Conservation (phyloP, 2,113 vertebrate species). For the Notiomystis cincta region DNA sequence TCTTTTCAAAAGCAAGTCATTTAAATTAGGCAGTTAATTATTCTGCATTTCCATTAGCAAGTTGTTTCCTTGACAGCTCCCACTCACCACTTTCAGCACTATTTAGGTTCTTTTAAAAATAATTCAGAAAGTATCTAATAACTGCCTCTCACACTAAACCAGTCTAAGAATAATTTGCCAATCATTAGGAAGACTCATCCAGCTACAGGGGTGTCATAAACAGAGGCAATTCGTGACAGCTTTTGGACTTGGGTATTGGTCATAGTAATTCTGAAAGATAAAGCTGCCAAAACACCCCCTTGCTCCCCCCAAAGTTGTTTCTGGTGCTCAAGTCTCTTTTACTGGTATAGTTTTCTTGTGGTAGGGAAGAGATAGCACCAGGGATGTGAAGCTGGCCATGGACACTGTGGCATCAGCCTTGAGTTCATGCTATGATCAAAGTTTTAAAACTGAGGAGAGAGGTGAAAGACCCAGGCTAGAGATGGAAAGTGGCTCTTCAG, state of each 20-base stretch:
- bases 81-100: conserved; percentile 17
- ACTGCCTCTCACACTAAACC: neutral
- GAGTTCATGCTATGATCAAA: neutral
- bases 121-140: conserved; percentile 10
- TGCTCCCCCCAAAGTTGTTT: neutral
- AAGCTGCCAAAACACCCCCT: neutral
- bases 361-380: neutral
- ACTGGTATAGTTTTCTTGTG: neutral
- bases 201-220: neutral
- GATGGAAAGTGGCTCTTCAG: neutral
- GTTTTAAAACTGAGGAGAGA: neutral
- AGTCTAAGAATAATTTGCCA: neutral
- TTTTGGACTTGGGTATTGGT: neutral
- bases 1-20: neutral
- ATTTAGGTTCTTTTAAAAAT: conserved; percentile 21
- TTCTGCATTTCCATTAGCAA: neutral
- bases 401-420: neutral
- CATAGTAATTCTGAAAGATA: neutral
- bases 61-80: conserved; percentile 37
- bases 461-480: neutral
- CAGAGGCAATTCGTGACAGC: neutral
- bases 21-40: conserved; percentile 23
- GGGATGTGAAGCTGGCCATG: neutral
- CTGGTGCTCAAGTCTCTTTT: neutral
- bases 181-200: neutral